Percentiles rank a stretch among this genome's conserved stretches.
These are phyloP conservation scores for Uloborus diversus DNA, from an alignment of 1,140 invertebrate species.

Conservation along the genomic window DNA sequence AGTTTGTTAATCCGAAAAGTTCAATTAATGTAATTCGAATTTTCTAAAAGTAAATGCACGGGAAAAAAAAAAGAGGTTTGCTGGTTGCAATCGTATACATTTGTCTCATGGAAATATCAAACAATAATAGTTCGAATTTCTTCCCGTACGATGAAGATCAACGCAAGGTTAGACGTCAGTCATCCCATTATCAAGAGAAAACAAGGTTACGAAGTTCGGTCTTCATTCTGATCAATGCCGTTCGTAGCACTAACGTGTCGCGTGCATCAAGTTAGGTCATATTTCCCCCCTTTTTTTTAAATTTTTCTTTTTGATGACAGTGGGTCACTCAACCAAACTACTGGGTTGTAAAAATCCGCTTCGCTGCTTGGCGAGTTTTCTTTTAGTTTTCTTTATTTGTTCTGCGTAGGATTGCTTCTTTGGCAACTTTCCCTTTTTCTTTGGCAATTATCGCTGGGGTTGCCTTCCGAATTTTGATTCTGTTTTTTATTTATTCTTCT, in stretches of 20 bases:
- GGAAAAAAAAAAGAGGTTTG: not conserved
- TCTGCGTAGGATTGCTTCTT: not conserved
- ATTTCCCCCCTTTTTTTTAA: not conserved
- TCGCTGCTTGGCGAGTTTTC: not conserved
- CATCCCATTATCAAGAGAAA: not conserved
- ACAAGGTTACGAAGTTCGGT: constrained; percentile 21
- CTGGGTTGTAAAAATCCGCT: constrained; percentile 11
- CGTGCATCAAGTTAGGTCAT: not conserved
- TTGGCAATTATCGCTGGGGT: too few species aligned
- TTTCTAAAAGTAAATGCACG: not conserved
- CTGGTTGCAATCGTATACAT: not conserved
- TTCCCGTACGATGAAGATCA: not conserved
- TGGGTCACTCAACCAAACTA: constrained; percentile 32
- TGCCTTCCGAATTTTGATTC: too few species aligned
- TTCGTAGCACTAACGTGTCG: not conserved
- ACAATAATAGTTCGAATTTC: not conserved
- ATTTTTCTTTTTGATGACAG: not conserved
- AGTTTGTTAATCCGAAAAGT: too few species aligned
- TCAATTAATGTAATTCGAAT: too few species aligned
- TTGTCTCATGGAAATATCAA: not conserved
- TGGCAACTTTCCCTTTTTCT: not conserved
- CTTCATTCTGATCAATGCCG: constrained; percentile 23
- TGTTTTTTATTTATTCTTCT: too few species aligned
- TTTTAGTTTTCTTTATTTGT: not conserved
- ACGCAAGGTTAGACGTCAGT: constrained; percentile 1